A percentile compares a stretch with the other conserved stretches of the same genome.
phyloP scores from a whole-genome alignment of 2,888 invertebrate genomes.

The Patella pellucida region DNA sequence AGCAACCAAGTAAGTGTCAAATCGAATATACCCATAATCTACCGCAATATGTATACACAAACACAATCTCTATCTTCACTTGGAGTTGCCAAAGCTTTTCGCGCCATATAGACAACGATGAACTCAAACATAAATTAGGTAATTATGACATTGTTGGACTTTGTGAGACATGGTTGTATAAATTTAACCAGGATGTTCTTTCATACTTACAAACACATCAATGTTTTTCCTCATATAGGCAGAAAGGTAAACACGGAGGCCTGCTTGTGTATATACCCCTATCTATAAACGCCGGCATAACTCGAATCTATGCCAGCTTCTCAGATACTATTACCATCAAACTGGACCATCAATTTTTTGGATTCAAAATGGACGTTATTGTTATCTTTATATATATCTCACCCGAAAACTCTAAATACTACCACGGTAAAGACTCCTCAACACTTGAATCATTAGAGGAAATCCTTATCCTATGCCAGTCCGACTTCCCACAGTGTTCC shows the following conservation, averaged over 20 bases:
- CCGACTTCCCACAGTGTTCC: background rate
- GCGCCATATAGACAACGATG: background rate
- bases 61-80: background rate
- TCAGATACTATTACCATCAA: too few relatives aligned
- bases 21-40: too few relatives aligned
- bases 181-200: background rate
- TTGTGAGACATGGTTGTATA: conserved; percentile 10
- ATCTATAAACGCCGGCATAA: too few relatives aligned
- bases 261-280: too few relatives aligned
- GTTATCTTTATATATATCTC: background rate
- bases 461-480: background rate
- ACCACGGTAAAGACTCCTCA: background rate
- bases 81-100: background rate
- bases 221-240: background rate
- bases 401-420: background rate
- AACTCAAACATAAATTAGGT: background rate
- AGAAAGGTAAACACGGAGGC: too few relatives aligned
- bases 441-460: conserved; percentile 1
- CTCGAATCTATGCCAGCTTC: too few relatives aligned
- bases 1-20: background rate
- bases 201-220: background rate
- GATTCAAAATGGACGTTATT: background rate
- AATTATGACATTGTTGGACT: background rate
- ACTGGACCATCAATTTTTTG: too few relatives aligned
- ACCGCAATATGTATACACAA: background rate